A percentile compares a stretch with the other conserved stretches of the same genome.
phyloP scores from a whole-genome alignment of 2,797 vertebrate species.

The Smutsia gigantea region DNA sequence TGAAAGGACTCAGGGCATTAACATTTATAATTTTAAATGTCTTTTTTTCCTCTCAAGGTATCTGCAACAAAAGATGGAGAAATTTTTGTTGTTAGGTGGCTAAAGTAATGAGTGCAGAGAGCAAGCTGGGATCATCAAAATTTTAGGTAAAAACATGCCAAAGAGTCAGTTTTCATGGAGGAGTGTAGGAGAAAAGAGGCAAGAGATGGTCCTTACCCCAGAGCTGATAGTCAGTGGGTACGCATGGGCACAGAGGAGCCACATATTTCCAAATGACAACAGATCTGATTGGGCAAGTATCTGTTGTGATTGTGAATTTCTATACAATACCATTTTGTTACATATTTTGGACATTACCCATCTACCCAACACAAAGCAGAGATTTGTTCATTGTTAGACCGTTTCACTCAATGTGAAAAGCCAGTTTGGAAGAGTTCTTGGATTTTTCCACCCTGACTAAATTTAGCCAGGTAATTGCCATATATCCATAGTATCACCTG shows the following conservation, averaged over 20 bases:
- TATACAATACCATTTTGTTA: neutral
- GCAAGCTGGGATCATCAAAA: neutral
- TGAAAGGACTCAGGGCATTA: neutral
- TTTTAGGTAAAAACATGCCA: neutral
- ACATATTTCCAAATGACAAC: neutral
- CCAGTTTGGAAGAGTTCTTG: conserved; percentile 27
- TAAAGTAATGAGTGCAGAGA: neutral
- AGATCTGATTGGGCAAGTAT: neutral
- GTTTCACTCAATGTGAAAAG: neutral
- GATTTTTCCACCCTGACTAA: neutral
- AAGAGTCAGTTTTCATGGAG: neutral
- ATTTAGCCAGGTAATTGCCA: conserved; percentile 2
- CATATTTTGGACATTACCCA: neutral
- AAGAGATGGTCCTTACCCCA: neutral
- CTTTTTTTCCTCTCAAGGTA: neutral
- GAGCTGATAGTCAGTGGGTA: neutral
- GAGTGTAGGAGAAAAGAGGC: neutral
- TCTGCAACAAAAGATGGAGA: neutral
- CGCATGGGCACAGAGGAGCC: neutral
- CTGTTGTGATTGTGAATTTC: neutral
- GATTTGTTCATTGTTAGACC: neutral
- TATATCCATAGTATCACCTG: neutral
- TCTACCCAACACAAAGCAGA: neutral
- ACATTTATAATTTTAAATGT: neutral
- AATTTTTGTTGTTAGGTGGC: neutral